These are phyloP conservation scores for Calidris pygmaea DNA, from an alignment of 2,113 vertebrate species.

Conservation along the genomic window DNA sequence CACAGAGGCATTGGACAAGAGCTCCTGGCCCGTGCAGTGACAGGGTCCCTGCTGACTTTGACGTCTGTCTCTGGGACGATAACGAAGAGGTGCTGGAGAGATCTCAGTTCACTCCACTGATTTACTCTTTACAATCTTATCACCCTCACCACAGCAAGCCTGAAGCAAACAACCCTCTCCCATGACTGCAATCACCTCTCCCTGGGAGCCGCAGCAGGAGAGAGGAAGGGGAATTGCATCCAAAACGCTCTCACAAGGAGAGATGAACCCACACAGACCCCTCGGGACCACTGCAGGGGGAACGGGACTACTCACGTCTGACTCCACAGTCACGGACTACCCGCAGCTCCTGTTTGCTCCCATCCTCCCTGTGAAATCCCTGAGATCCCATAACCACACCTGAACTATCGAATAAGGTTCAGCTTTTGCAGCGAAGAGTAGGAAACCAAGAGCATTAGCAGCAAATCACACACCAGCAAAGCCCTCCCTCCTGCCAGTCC, in stretches of 20 bases:
- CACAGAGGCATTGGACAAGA: neutral
- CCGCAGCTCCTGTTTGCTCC: neutral
- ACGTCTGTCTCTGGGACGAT: neutral
- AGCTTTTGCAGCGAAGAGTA: neutral
- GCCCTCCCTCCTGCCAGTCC: neutral
- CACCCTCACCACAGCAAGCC: neutral
- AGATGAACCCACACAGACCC: neutral
- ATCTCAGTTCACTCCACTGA: neutral
- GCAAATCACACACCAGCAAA: neutral
- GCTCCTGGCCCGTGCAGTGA: rapidly evolving
- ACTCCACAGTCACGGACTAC: neutral
- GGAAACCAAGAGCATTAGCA: neutral
- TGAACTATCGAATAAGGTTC: rapidly evolving
- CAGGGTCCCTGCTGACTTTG: neutral
- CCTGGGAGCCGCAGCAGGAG: neutral
- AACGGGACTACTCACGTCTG: neutral
- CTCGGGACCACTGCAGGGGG: neutral
- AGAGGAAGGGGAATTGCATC: neutral
- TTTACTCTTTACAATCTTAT: neutral
- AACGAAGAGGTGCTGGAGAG: neutral
- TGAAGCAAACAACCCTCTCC: neutral
- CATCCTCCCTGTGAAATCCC: neutral
- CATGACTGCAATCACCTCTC: neutral
- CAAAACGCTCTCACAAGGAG: neutral
- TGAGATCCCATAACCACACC: neutral